These are phyloP conservation scores for Aldabrachelys gigantea DNA, from an alignment of 2,113 vertebrate species.

Conservation along the genomic window DNA sequence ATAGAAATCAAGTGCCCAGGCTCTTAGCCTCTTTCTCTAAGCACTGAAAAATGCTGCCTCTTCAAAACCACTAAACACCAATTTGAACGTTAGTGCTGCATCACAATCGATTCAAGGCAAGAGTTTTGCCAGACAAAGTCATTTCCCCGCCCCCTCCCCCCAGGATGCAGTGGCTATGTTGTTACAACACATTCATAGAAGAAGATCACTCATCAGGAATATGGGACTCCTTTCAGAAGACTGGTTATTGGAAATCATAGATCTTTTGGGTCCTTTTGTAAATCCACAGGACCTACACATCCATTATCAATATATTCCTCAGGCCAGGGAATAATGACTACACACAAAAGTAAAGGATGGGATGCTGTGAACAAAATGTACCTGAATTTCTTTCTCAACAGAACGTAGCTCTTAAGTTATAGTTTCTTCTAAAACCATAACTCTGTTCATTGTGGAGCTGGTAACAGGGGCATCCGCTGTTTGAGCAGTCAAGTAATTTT, in stretches of 20 bases:
- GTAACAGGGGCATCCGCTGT: background rate
- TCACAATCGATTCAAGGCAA: background rate
- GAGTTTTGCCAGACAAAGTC: background rate
- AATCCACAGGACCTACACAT: background rate
- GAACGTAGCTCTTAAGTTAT: background rate
- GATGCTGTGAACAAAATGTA: background rate
- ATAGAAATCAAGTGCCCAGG: background rate
- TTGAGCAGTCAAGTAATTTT: background rate
- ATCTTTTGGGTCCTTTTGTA: background rate
- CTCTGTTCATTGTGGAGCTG: background rate
- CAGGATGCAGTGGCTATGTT: background rate
- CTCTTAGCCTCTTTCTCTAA: background rate
- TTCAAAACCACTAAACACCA: background rate
- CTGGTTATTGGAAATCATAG: background rate
- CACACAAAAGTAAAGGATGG: background rate
- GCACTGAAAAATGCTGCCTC: background rate
- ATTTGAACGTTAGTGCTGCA: background rate
- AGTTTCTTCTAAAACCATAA: background rate
- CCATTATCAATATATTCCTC: background rate
- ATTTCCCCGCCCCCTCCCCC: accelerated
- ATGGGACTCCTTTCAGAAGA: background rate
- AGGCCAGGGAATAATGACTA: background rate
- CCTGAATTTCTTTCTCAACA: background rate
- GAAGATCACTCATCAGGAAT: background rate
- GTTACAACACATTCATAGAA: background rate